Conservation (phyloP, 1,140 invertebrate genomes). For the Zaprionus vittiger region DNA sequence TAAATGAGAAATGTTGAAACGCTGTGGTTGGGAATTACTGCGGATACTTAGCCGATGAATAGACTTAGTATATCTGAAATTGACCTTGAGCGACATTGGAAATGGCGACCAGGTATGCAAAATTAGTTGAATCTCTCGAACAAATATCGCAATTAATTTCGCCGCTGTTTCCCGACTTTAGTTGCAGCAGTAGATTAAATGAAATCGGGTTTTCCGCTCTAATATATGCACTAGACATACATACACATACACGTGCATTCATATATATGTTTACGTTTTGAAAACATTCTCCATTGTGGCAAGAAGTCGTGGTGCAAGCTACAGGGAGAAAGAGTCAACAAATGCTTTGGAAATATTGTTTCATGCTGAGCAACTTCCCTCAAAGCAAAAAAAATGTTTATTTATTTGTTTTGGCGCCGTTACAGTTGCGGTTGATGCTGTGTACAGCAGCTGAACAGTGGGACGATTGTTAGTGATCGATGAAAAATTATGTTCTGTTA, state of each 20-base stretch:
- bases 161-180: constrained; percentile 31
- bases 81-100: constrained; percentile 73
- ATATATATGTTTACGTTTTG: neutral
- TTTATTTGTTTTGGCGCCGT: constrained; percentile 4
- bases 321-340: constrained; percentile 6
- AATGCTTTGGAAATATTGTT: constrained; percentile 15
- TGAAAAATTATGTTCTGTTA: neutral
- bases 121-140: constrained; percentile 35
- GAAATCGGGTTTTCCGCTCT: constrained; percentile 13
- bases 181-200: constrained; percentile 3
- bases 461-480: neutral
- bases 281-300: constrained; percentile 8
- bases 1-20: constrained; percentile 47
- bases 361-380: constrained; percentile 14
- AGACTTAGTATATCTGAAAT: constrained; percentile 32
- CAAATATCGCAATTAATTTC: constrained; percentile 51
- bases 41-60: constrained; percentile 42
- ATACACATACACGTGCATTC: neutral
- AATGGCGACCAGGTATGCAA: constrained; percentile 57
- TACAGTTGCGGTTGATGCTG: constrained; percentile 2
- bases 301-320: constrained; percentile 2
- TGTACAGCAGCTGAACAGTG: constrained; percentile 21
- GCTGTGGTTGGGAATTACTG: constrained; percentile 5
- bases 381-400: constrained; percentile 20
- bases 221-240: neutral